Evolutionary conservation across 1,140 invertebrate species (phyloP).

Genomic region (Drosophila dunni): DNA sequence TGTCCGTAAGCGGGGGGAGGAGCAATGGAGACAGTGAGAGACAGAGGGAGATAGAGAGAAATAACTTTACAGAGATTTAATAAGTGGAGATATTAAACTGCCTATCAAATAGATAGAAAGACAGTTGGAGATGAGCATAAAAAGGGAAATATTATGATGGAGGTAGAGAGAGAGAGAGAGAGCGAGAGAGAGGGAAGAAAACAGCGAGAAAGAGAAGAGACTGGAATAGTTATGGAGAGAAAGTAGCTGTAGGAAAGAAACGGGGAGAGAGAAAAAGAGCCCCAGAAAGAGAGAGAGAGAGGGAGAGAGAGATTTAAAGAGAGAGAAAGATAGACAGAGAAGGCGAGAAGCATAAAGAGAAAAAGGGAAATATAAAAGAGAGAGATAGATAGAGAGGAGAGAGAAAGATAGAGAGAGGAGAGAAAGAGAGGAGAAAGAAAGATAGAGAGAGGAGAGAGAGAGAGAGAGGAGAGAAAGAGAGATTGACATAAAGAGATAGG

Average conservation of each 20-base stretch:
- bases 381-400: not conserved
- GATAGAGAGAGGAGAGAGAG: not conserved
- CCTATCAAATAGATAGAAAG: not conserved
- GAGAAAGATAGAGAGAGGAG: not conserved
- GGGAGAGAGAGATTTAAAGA: not conserved
- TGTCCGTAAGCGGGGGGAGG: not conserved
- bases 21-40: not conserved
- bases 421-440: not conserved
- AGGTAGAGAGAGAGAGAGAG: not conserved
- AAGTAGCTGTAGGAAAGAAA: too few species aligned
- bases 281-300: not conserved
- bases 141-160: too few species aligned
- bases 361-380: too few species aligned
- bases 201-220: not conserved
- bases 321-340: not conserved
- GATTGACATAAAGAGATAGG: not conserved
- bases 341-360: too few species aligned
- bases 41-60: not conserved
- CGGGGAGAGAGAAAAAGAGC: not conserved
- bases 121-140: not conserved
- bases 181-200: not conserved
- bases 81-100: too few species aligned
- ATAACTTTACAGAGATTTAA: not conserved
- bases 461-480: not conserved
- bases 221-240: too few species aligned